phyloP scores from a whole-genome alignment of 2,113 vertebrate species.

The Malaclemys terrapin region DNA sequence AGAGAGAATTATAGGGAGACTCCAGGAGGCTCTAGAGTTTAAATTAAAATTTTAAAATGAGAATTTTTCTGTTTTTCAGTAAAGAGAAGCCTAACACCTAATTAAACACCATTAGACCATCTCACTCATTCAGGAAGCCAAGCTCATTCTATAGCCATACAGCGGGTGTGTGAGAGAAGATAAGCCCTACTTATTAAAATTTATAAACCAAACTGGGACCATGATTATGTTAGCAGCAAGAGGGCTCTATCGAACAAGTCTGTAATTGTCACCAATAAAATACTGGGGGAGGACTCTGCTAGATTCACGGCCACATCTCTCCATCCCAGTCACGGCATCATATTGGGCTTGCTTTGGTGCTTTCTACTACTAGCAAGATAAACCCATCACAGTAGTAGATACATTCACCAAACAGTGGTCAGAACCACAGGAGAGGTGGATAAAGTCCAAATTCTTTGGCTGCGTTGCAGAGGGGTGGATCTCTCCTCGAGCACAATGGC shows the following conservation, averaged over 20 bases:
- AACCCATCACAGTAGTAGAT: not conserved
- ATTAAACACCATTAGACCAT: not conserved
- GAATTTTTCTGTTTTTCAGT: not conserved
- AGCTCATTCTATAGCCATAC: not conserved
- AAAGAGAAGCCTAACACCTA: not conserved
- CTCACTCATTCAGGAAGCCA: not conserved
- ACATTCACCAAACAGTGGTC: not conserved
- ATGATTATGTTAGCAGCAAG: not conserved
- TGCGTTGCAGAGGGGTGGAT: not conserved
- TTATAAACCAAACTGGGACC: not conserved
- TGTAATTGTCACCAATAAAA: not conserved
- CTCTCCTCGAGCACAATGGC: rapidly evolving
- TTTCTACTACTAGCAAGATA: not conserved
- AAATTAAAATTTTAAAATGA: not conserved
- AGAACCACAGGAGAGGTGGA: not conserved
- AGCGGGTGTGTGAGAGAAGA: not conserved
- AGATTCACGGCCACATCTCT: not conserved
- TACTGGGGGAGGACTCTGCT: not conserved
- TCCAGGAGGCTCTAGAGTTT: not conserved
- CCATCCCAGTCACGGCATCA: not conserved
- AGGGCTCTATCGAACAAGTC: not conserved
- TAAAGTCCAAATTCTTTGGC: not conserved
- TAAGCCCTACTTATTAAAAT: not conserved
- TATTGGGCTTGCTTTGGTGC: not conserved
- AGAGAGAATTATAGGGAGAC: not conserved